These are phyloP conservation scores for Bambusicola thoracicus DNA, from an alignment of 2,113 vertebrate species.

Conservation along the genomic window DNA sequence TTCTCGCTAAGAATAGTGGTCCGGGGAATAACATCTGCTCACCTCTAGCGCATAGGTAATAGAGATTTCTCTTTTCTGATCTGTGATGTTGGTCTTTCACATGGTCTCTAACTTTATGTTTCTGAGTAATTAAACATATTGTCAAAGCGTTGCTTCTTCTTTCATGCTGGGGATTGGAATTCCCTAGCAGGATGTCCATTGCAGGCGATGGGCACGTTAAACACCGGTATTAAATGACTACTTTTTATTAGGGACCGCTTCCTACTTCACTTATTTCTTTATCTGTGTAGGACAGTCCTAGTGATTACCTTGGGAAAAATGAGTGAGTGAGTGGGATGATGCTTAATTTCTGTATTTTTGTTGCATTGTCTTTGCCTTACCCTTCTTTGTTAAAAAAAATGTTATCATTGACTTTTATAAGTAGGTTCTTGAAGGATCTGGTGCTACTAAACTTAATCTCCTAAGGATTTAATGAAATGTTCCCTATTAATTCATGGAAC, in stretches of 20 bases:
- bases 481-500: background rate
- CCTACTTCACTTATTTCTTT: slow-evolving; percentile 31
- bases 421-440: slow-evolving; percentile 23
- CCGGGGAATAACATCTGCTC: slow-evolving; percentile 17
- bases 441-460: slow-evolving; percentile 73
- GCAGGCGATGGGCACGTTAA: slow-evolving; percentile 68
- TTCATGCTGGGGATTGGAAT: slow-evolving; percentile 50
- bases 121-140: slow-evolving; percentile 7
- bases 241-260: slow-evolving; percentile 44
- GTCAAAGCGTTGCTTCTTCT: slow-evolving; percentile 36
- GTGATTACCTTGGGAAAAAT: slow-evolving; percentile 48
- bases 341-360: slow-evolving; percentile 37
- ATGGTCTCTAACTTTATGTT: slow-evolving; percentile 12
- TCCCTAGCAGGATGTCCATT: slow-evolving; percentile 64
- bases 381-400: slow-evolving; percentile 14
- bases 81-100: slow-evolving; percentile 45
- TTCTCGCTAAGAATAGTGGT: slow-evolving; percentile 13
- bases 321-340: slow-evolving; percentile 4
- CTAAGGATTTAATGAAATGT: slow-evolving; percentile 58
- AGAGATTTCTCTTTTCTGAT: background rate
- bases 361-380: slow-evolving; percentile 51
- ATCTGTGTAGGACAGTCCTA: slow-evolving; percentile 25
- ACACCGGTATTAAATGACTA: slow-evolving; percentile 72
- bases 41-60: background rate
- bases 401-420: slow-evolving; percentile 17